Base-by-base conservation (phyloP, 2,113 vertebrate species). In the Pachypanchax playfairii region DNA sequence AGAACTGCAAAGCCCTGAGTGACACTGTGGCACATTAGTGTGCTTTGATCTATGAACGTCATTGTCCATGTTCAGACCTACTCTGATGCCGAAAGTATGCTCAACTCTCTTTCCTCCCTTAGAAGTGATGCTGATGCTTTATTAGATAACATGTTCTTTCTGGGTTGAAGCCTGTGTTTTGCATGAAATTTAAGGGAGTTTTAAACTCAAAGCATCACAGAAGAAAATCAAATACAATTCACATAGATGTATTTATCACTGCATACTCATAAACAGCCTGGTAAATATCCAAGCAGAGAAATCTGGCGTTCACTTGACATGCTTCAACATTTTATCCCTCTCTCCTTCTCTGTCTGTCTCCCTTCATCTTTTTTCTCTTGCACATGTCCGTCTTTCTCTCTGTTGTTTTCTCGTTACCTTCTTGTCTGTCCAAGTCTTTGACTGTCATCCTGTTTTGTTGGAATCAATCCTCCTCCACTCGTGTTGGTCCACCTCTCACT, bases 341-440 rank as follows among this genome's bases (percentile, higher is more conserved):
- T 25, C 24, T 8, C 17, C 31, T 39, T 17, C 49, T n/a, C n/a
- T n/a, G n/a, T n/a, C n/a, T n/a, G n/a, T n/a, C n/a, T n/a, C n/a
- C n/a, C n/a, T n/a, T n/a, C 33, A 12, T 2, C 28, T 44, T 38
- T 22, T 7, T 17, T 0, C 13, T 15, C 18, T n/a, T 47, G 7
- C 20, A 47, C 47, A 31, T 35, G 33, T 60, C 47, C 21, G 38
- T 18, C 62, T 72, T 35, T 53, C 26, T 35, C 26, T 55, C 55
- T 69, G 41, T 59, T 25, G 1, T 33, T 63, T 61, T 57, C 38
- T 62, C 53, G 55, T 53, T 73, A 61, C 65, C 52, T 65, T 39
- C 26, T 1, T 35, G 57, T 69, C 50, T 62, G 28, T 79, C 35
- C 69, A n/a, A 41, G 13, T 52, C 35, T 31, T 24, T 25, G 60